A percentile compares a stretch with the other conserved stretches of the same genome.
phyloP scores from a whole-genome alignment of 2,888 invertebrate genomes.

The Amiota minor region DNA sequence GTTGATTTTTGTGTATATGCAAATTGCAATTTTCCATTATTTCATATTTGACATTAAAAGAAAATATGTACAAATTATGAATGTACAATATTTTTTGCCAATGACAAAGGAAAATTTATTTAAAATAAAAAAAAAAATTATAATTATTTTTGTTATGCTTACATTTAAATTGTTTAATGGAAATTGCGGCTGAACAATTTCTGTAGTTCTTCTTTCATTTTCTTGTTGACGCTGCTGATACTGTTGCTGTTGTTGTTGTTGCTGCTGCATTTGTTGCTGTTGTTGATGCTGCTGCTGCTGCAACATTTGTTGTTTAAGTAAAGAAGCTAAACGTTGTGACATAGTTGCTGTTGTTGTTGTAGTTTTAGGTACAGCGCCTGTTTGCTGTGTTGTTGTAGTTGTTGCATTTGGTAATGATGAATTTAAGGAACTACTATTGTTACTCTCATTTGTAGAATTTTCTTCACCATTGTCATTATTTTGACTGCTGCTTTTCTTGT shows the following conservation, averaged over 20 bases:
- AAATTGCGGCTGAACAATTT: conserved; percentile 76
- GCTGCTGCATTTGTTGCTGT: conserved; percentile 43
- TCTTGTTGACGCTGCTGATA: conserved; percentile 76
- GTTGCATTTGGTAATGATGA: conserved; percentile 21
- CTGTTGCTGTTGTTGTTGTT: conserved; percentile 67
- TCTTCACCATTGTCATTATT: conserved; percentile 21
- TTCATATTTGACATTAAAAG: no score
- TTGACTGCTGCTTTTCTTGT: conserved; percentile 13
- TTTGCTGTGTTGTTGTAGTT: conserved; percentile 38
- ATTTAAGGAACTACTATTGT: conserved; percentile 40
- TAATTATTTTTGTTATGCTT: conserved; percentile 42
- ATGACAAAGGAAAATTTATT: no score
- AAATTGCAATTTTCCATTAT: not conserved
- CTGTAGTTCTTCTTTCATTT: conserved; percentile 43
- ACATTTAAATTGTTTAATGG: conserved; percentile 76
- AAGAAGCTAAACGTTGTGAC: conserved; percentile 41
- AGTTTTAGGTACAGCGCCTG: conserved; percentile 59
- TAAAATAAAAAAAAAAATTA: no score
- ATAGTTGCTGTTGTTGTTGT: conserved; percentile 42
- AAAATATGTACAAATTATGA: no score
- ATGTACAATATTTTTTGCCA: no score
- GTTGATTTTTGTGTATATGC: conserved; percentile 1
- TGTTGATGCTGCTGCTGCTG: conserved; percentile 44
- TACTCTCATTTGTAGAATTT: conserved; percentile 30
- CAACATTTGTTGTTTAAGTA: conserved; percentile 51